Evolutionary conservation across 2,888 invertebrate genomes (phyloP), one percentile per base, ranked within the genome.

Genomic region (Drosophila mimica): DNA sequence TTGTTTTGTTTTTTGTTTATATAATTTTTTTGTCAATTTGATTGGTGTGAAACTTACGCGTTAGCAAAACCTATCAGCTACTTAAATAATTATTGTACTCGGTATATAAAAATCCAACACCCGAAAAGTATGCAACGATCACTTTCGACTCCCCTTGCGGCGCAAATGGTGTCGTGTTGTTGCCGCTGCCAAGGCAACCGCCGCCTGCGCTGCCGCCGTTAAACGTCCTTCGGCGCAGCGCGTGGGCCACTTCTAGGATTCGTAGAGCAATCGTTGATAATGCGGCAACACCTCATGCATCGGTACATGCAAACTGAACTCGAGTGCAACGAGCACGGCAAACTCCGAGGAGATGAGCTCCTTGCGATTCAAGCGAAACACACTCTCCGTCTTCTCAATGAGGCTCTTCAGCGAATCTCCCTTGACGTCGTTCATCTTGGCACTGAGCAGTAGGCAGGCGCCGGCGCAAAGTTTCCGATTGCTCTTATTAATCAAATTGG

Each of bases 381-480:
- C 96, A 81, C 95, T 97, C 94, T 99, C 99, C 52, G 97, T 97
- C 94, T 97, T 97, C 97, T 99, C 98, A 75, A 99, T 96, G 48
- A 99, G 94, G 58, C 96, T 95, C 92, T 97, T 97, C 74, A 99
- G 94, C 67, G 95, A 94, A 79, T 97, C 96, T 53, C 99, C 99
- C 94, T 98, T 99, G 52, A 98, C 97, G 92, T 99, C 99, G 92
- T 99, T 99, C 89, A 99, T 95, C 94, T 99, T 99, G 46, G 99
- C 98, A 43, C 99, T 97, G 17, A 99, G 94, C 70, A 99, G 94
- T 64, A 99, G 94, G 93, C 99, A 98, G 17, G 99, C 98, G 48
- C 98, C 99, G 20, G 99, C 99, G 92, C 98, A 98, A 69, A 98
- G 94, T 93, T 99, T 99, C 53, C 99, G 95, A 92, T 99, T 99